Percentiles rank a stretch among this genome's conserved stretches.
Evolutionary conservation across 2,113 vertebrate genomes (phyloP).

Genomic region (Ondatra zibethicus): DNA sequence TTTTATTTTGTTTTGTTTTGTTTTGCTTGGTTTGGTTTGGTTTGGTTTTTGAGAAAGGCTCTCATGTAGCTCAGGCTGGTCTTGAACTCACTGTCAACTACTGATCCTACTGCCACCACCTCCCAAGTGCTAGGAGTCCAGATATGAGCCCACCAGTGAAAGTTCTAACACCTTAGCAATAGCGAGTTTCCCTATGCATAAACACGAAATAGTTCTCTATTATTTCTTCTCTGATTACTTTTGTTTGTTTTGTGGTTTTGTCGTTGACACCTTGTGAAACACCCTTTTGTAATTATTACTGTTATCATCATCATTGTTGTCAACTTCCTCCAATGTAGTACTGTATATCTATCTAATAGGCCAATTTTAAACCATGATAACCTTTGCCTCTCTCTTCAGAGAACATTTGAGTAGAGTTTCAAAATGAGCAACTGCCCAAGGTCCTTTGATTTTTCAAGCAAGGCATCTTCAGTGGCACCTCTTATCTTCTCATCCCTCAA

Average conservation of each 20-base stretch:
- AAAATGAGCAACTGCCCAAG: neutral
- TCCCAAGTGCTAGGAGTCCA: neutral
- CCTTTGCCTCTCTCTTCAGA: slow-evolving; percentile 1
- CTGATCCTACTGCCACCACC: neutral
- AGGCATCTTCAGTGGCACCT: neutral
- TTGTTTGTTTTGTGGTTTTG: neutral
- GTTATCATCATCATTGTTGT: neutral
- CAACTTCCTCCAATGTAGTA: neutral
- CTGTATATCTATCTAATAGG: neutral
- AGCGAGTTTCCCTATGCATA: neutral
- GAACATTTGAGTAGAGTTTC: neutral
- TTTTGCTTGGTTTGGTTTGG: no score
- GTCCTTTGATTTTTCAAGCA: neutral
- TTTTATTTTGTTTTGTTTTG: no score
- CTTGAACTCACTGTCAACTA: neutral
- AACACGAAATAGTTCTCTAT: neutral
- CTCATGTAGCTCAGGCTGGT: neutral
- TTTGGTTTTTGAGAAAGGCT: neutral
- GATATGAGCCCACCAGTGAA: neutral
- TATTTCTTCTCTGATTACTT: neutral
- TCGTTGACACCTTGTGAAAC: neutral
- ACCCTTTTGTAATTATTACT: neutral
- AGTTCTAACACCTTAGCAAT: neutral
- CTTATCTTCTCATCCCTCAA: neutral
- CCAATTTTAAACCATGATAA: neutral